phyloP scores from a whole-genome alignment of 1,140 invertebrate genomes.

The Diachasmimorpha longicaudata region DNA sequence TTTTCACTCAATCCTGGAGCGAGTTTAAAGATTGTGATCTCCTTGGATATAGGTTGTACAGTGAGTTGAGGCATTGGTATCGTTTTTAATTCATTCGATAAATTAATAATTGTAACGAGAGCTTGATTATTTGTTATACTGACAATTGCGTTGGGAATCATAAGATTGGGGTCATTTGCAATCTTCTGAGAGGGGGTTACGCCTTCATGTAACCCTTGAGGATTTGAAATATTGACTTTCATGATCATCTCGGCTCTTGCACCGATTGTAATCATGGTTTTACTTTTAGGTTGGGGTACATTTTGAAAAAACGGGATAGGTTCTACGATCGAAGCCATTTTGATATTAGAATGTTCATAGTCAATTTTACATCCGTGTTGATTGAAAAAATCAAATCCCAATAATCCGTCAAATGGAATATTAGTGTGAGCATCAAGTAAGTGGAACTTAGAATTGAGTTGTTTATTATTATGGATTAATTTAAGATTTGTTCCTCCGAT shows the following conservation, averaged over 20 bases:
- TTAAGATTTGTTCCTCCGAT: constrained; percentile 5
- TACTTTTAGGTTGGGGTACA: neutral
- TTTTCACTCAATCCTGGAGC: neutral
- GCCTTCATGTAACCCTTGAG: neutral
- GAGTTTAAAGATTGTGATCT: neutral
- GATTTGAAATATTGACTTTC: neutral
- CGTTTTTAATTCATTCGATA: neutral
- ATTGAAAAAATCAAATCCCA: neutral
- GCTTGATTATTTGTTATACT: neutral
- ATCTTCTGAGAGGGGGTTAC: neutral
- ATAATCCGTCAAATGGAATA: constrained; percentile 16
- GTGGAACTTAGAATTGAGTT: constrained; percentile 2
- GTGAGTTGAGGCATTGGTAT: neutral
- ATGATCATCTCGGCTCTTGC: neutral
- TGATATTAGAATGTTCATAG: neutral
- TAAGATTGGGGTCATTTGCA: neutral
- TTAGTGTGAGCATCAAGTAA: neutral
- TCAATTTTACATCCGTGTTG: neutral
- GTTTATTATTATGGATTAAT: neutral
- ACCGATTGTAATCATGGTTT: neutral
- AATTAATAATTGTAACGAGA: neutral
- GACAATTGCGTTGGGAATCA: neutral
- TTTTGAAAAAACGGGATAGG: neutral
- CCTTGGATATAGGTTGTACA: neutral
- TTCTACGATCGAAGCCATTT: neutral